Base-by-base conservation (phyloP, 2,888 invertebrate genomes). In the Drosophila diplacantha region DNA sequence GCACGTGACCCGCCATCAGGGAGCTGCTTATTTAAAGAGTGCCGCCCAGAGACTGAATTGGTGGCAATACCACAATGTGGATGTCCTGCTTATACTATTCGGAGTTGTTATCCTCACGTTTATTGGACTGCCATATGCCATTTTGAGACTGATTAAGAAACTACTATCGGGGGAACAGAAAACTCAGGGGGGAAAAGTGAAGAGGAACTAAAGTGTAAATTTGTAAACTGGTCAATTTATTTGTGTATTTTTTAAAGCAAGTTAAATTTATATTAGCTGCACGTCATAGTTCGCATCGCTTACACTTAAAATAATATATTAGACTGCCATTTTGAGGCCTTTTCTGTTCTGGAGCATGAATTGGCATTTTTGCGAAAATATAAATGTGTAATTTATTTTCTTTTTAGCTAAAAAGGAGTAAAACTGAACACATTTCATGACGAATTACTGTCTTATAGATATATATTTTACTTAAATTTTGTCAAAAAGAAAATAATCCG, bases 11-110 rank as follows among this genome's bases (percentile, higher is more conserved):
- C 71, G 86, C 0, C 87, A 88, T 47, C 79, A 86, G 6, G 88
- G 88, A 32, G 88, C 88, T 0, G 61, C 73, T 0, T 87, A 88
- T 51, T 68, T 88, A 58, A 84, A 82, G 78, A 43, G 85, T 84
- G 31, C 85, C 3, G 85, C 81, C 0, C 81, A 84, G 32, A 75
- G 86, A 29, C 64, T 87, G 31, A 76, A 46, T 41, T 85, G 84
- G 61, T 71, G 85, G 18, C 70, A 83, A 52, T 85, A 85, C 56
- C 84, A 86, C 46, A 84, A 75, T 64, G 58, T 87, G 0, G 87
- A 87, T 73, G 76, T 78, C 1, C 69, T 85, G 0, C 3, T 73
- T 3, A 71, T 84, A 26, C 34, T 85, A 0, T 65, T 65, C 16
- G 71, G 67, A 5, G 56, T 12, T 9, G 8, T 34, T 1, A 8